Evolutionary conservation across 1,140 invertebrate genomes (phyloP), one percentile per base, ranked within the genome.

Genomic region (Halictus rubicundus): DNA sequence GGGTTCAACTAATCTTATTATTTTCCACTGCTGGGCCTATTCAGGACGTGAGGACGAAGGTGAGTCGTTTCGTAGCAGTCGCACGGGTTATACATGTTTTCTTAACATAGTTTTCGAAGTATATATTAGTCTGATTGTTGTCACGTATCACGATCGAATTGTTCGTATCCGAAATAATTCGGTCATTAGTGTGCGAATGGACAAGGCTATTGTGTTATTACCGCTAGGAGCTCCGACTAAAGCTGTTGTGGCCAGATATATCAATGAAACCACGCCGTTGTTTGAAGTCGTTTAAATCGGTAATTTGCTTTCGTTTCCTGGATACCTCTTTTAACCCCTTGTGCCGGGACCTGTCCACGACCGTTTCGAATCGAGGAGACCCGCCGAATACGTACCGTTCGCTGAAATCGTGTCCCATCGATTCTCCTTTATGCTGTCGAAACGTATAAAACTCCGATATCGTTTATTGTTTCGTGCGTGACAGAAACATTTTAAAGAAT

Each of bases 41-140:
- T 71, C 92, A 95, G 94, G 94, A 95, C 90, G 92, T 94, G 80
- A 94, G 94, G 90, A 95, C 94, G 65, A 95, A 95, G 92, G 94
- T 95, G 91, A 94, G 92, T 91, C 60, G 84, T 80, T 79, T 71
- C 65, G 25, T 76, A 52, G 59, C 76, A 69, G 61, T 82, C 54
- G 46, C 60, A 69, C 52, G 68, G 54, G 64, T 72, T 66, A 63
- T 73, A 68, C 69, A 60, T 72, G 21, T 81, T 63, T 32, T 23
- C 61, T 78, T 69, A 57, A 42, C 66, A 27, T 78, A n/a, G 46
- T 27, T 64, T 49, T 63, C 54, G 10, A 73, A 25, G 61, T 72
- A 52, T 16, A 54, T 57, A 42, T 77, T 37, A 25, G 32, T 61
- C 14, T 49, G 54, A 66, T 66, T 52, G 19, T 60, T 14, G 21